Percentiles rank a stretch among this genome's conserved stretches.
These are phyloP conservation scores for Picus viridis DNA, from an alignment of 2,797 vertebrate species.

Conservation along the genomic window DNA sequence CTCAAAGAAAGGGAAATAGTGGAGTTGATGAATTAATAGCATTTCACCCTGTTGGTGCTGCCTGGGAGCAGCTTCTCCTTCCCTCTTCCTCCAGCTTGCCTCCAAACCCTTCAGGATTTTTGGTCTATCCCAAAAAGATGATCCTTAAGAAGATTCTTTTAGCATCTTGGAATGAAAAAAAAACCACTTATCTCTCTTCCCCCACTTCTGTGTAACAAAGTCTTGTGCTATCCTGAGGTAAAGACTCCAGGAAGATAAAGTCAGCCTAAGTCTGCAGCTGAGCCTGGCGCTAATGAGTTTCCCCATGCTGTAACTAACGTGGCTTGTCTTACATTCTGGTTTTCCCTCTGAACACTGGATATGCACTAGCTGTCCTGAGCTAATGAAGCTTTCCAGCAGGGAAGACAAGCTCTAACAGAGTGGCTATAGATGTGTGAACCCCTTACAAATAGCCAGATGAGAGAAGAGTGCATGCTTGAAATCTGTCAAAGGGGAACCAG, in stretches of 20 bases:
- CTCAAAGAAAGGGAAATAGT: not conserved
- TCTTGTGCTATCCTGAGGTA: not conserved
- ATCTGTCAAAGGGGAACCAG: slow-evolving; percentile 29
- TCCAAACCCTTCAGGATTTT: not conserved
- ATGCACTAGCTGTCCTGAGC: slow-evolving; percentile 21
- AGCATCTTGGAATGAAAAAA: not conserved
- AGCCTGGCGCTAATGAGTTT: slow-evolving; percentile 22
- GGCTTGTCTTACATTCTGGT: slow-evolving; percentile 18
- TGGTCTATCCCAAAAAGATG: not conserved
- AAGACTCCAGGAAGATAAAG: slow-evolving; percentile 11
- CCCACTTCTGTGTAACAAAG: not conserved
- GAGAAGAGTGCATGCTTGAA: slow-evolving; percentile 1
- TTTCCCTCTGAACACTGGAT: slow-evolving; percentile 24
- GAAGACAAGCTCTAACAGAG: slow-evolving; percentile 23
- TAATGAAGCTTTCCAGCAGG: slow-evolving; percentile 59
- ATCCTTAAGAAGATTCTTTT: not conserved
- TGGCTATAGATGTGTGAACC: not conserved
- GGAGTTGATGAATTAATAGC: not conserved
- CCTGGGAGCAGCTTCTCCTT: not conserved
- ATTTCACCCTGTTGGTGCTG: not conserved
- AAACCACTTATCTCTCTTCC: no score
- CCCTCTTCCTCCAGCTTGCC: not conserved
- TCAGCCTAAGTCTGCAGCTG: not conserved
- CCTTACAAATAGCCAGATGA: slow-evolving; percentile 40
- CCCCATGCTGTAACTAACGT: not conserved